Percentiles rank a stretch among this genome's conserved stretches.
Conservation (phyloP, 2,113 vertebrate species). For the Phalacrocorax brasilianus region DNA sequence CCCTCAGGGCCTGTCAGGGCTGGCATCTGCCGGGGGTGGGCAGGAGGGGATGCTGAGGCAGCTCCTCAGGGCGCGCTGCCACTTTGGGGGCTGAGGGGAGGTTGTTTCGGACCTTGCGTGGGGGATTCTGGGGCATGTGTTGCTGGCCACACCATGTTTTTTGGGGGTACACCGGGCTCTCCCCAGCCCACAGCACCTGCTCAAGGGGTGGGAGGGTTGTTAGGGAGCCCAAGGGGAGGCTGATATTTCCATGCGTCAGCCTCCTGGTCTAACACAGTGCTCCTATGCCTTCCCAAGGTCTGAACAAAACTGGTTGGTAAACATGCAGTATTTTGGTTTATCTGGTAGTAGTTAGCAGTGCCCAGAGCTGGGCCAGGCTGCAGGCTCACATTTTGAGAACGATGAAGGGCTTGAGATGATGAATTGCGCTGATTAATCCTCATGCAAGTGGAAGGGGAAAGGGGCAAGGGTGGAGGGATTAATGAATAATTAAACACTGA, state of each 20-base stretch:
- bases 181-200: neutral
- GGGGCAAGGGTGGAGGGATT: neutral
- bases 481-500: neutral
- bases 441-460: neutral
- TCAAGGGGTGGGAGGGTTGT: neutral
- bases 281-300: fast-evolving
- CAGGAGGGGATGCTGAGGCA: fast-evolving
- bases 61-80: fast-evolving
- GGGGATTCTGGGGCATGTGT: fast-evolving
- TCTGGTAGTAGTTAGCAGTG: neutral
- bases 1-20: too few species aligned
- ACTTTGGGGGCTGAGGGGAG: too few species aligned
- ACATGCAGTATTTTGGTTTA: neutral
- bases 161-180: fast-evolving
- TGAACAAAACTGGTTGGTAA: fast-evolving
- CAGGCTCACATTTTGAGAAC: neutral
- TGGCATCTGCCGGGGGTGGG: fast-evolving
- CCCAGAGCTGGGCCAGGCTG: neutral
- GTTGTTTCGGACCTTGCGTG: neutral
- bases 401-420: neutral
- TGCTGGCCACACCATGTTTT: neutral
- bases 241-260: neutral
- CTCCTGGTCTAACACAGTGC: neutral
- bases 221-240: neutral
- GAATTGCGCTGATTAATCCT: neutral